phyloP scores from a whole-genome alignment of 2,888 invertebrate genomes.

The Pomacea canaliculata region DNA sequence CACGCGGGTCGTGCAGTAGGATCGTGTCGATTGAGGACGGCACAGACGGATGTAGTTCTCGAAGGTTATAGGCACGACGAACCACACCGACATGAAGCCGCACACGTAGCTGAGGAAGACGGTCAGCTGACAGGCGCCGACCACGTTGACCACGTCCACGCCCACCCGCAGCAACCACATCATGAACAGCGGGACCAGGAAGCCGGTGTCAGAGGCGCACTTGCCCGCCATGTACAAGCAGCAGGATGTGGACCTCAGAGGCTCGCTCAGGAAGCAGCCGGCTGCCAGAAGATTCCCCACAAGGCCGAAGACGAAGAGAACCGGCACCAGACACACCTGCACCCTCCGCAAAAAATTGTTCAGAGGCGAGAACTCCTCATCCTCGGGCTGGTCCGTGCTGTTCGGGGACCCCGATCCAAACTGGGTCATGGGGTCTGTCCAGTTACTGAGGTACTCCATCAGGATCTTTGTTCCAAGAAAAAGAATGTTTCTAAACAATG shows the following conservation, averaged over 20 bases:
- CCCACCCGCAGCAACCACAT: conserved; percentile 61
- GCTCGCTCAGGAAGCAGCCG: conserved; percentile 25
- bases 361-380: conserved; percentile 2
- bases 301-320: conserved; percentile 30
- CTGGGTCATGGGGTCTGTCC: conserved; percentile 9
- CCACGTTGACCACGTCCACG: conserved; percentile 56
- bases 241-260: conserved; percentile 77
- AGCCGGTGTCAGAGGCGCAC: conserved; percentile 83
- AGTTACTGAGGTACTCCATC: conserved; percentile 21
- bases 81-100: conserved; percentile 37
- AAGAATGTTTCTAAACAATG: no score
- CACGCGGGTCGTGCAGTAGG: conserved; percentile 34
- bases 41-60: conserved; percentile 40
- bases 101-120: conserved; percentile 35
- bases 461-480: background rate
- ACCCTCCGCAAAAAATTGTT: conserved; percentile 22
- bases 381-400: background rate
- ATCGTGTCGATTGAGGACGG: conserved; percentile 33
- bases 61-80: conserved; percentile 33
- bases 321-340: conserved; percentile 28
- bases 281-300: conserved; percentile 30
- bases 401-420: background rate
- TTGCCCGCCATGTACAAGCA: conserved; percentile 84
- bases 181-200: conserved; percentile 77
- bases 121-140: conserved; percentile 79